Base-by-base conservation (phyloP, 2,113 vertebrate species). In the Sander vitreus region DNA sequence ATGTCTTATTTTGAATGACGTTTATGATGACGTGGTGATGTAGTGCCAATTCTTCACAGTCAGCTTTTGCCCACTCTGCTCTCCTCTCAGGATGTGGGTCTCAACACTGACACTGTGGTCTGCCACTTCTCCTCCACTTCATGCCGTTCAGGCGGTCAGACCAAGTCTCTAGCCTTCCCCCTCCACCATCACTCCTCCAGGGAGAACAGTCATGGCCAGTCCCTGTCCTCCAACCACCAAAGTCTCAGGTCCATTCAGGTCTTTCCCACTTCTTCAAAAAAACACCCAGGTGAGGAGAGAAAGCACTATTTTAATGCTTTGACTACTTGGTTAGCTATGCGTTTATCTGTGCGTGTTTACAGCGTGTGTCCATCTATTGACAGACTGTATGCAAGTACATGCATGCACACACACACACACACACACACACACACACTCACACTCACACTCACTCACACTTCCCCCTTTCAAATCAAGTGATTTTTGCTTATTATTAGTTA, bases 161-260 rank as follows among this genome's bases (percentile, higher is more conserved):
- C 76, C n/a, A 91, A 88, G 84, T 93, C 92, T 50, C 84, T 93
- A 2, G 89, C 59, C 4, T 75, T 91, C 39, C 87, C 92, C 14
- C 81, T 79, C 21, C 80, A 73, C n/a, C 88, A 74, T 43, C 73
- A 57, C 36, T 78, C 90, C 25, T 59, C 78, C 62, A 88, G 18
- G 68, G 80, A 85, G 16, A 64, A 73, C 59, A 74, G 39, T 30
- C 79, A 70, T 0, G 71, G 73, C 27, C 75, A 23, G 48, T 88
- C 84, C 0, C 76, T 91, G 1, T 84, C 83, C 18, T 39, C 78
- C n/a, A 76, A 55, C 23, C 82, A 82, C 25, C 83, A 88, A 3
- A 80, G 81, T n/a, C 81, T 76, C 23, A 78, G 65, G 48, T 79
- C 89, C 62, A 73, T 81, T 7, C 89, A 90, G 63, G 53, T 73